A percentile compares a stretch with the other conserved stretches of the same genome.
Evolutionary conservation across 1,140 invertebrate species (phyloP).

Genomic region (Drosophila orena): DNA sequence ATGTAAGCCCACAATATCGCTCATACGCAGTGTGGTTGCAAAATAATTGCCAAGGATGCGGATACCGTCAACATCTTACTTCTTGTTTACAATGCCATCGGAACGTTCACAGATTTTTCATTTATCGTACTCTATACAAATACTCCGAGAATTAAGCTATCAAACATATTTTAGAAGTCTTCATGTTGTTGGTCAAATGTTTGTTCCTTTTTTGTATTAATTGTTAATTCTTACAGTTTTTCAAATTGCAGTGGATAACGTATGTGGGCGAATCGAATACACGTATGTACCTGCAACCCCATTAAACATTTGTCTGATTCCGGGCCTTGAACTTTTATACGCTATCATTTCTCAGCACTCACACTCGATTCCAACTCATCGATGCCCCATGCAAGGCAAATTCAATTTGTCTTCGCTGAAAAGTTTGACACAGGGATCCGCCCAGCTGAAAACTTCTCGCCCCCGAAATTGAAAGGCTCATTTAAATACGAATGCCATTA

Average conservation of each 20-base stretch:
- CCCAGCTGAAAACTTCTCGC: not conserved
- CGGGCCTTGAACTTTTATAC: slow-evolving; percentile 27
- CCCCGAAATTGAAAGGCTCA: slow-evolving; percentile 32
- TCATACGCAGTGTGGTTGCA: slow-evolving; percentile 29
- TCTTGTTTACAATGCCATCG: not conserved
- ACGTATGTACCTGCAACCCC: not conserved
- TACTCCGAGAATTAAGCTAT: too few relatives aligned
- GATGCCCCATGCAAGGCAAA: slow-evolving; percentile 49
- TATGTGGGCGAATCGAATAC: not conserved
- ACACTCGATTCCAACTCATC: slow-evolving; percentile 6
- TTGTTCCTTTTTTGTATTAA: too few relatives aligned
- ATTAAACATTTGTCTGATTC: slow-evolving; percentile 1
- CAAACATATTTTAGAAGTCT: too few relatives aligned
- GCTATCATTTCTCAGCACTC: slow-evolving; percentile 8
- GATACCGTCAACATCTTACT: slow-evolving; percentile 11
- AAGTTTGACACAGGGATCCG: slow-evolving; percentile 9
- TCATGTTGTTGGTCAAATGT: too few relatives aligned
- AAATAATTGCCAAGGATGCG: slow-evolving; percentile 12
- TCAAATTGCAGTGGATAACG: not conserved
- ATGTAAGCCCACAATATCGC: slow-evolving; percentile 36
- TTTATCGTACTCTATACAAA: not conserved
- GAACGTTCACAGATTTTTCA: not conserved
- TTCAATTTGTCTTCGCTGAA: slow-evolving; percentile 52
- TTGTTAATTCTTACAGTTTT: not conserved
- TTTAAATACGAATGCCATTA: slow-evolving; percentile 76